Percentiles rank a stretch among this genome's conserved stretches.
Conservation (phyloP, 2,797 vertebrate genomes). For the Catharus ustulatus region DNA sequence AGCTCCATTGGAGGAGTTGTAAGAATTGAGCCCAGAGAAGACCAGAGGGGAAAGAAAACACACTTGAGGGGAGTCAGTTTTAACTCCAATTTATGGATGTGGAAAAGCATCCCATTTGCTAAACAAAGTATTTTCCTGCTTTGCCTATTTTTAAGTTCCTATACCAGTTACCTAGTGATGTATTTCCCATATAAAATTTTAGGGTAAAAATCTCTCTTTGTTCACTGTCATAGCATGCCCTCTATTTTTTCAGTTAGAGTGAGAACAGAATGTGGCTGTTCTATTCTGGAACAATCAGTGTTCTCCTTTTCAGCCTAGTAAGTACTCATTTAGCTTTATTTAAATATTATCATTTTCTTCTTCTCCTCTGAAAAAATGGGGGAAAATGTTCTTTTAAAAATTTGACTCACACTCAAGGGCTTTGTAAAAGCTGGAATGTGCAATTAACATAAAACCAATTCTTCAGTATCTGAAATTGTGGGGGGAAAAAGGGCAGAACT, state of each 20-base stretch:
- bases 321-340: not conserved
- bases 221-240: not conserved
- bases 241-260: not conserved
- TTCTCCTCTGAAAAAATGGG: not conserved
- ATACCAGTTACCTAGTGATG: not conserved
- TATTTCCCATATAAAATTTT: not conserved
- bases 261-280: not conserved
- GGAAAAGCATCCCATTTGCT: not conserved
- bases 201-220: not conserved
- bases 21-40: not conserved
- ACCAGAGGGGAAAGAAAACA: not conserved
- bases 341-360: not conserved
- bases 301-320: not conserved
- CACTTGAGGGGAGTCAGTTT: not conserved
- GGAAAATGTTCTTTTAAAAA: not conserved
- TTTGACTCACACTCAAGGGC: not conserved
- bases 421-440: conserved; percentile 34
- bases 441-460: conserved; percentile 31
- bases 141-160: not conserved
- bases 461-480: not conserved
- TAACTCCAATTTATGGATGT: not conserved
- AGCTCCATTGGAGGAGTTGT: not conserved
- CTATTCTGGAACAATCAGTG: not conserved
- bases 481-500: not conserved
- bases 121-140: not conserved